phyloP scores from a whole-genome alignment of 2,888 invertebrate genomes.

The Cerceris rybyensis region DNA sequence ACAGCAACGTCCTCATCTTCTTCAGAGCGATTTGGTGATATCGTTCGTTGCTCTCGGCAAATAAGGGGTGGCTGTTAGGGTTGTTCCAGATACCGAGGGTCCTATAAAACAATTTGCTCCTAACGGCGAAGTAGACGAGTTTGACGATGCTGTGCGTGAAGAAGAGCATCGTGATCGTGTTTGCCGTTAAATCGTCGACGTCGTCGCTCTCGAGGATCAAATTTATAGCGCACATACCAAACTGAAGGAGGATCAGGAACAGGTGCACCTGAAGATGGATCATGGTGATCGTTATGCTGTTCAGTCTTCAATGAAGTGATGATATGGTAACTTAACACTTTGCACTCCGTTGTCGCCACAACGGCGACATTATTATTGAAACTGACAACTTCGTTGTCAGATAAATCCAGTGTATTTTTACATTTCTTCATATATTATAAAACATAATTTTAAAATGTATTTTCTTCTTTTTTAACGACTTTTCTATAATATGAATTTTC shows the following conservation, averaged over 20 bases:
- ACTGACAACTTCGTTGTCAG: no score
- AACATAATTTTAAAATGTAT: no score
- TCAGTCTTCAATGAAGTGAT: no score
- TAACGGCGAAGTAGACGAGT: conserved; percentile 87
- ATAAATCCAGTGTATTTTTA: no score
- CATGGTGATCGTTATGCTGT: neutral
- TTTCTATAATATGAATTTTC: no score
- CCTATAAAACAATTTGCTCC: conserved; percentile 89
- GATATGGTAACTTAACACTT: no score
- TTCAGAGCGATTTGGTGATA: conserved; percentile 89
- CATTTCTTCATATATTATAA: no score
- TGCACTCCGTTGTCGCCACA: no score
- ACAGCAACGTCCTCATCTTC: conserved; percentile 89
- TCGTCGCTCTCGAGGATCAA: conserved; percentile 88
- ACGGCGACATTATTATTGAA: no score
- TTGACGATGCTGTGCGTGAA: conserved; percentile 91
- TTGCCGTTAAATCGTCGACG: conserved; percentile 88
- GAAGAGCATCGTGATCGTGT: conserved; percentile 92
- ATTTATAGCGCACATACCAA: conserved; percentile 86
- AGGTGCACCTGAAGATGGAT: conserved; percentile 82
- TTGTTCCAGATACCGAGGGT: conserved; percentile 93
- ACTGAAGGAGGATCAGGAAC: conserved; percentile 86
- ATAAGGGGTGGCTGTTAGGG: conserved; percentile 91
- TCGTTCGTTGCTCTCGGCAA: conserved; percentile 91
- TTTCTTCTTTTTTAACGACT: no score